Evolutionary conservation across 2,888 invertebrate genomes (phyloP), one percentile per base, ranked within the genome.

Genomic region (Ashinkailepas kermadecensis): DNA sequence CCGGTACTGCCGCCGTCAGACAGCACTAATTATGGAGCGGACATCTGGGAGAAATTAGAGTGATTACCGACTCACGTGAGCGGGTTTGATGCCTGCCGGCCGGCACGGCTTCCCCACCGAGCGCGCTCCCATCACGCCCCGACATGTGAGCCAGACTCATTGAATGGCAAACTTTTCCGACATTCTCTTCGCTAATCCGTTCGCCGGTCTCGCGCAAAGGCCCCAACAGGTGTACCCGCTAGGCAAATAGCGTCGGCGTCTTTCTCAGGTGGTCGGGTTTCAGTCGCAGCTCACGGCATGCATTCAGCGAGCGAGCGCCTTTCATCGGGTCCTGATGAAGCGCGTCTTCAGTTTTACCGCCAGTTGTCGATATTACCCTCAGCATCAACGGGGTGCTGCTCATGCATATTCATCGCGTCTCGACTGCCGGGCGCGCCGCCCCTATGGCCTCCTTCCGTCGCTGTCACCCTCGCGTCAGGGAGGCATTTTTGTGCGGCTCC

Each of bases 371-470:
- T 74, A 74, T 56, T 74, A 56, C 54, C 56, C 56, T 56, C 74
- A 58, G 15, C 25, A 79, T 58, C 79, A 58, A 58, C 13, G 15
- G 54, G n/a, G 23, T 10, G 21, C 58, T 58, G 23, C 78, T 57
- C 58, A 79, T 79, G 79, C 79, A 79, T 79, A 79, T 79, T 79
- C 79, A 79, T 79, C 79, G 18, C 18, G 8, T 10, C 25, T 70
- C 39, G 70, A 7, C 12, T 13, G 18, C 18, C 18, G 39, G 54
- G 54, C 15, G 8, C 74, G 74, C 54, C 54, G 57, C 56, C 56
- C n/a, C 57, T n/a, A 11, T 25, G n/a, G n/a, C 23, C 57, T 78
- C n/a, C 15, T 39, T 57, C 58, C 0, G 58, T 12, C 23, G 59
- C 58, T 15, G 58, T 6, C 58, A 25, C 58, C 79, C 79, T 57